phyloP scores from a whole-genome alignment of 2,797 vertebrate genomes.

The Enteromius argenteus region DNA sequence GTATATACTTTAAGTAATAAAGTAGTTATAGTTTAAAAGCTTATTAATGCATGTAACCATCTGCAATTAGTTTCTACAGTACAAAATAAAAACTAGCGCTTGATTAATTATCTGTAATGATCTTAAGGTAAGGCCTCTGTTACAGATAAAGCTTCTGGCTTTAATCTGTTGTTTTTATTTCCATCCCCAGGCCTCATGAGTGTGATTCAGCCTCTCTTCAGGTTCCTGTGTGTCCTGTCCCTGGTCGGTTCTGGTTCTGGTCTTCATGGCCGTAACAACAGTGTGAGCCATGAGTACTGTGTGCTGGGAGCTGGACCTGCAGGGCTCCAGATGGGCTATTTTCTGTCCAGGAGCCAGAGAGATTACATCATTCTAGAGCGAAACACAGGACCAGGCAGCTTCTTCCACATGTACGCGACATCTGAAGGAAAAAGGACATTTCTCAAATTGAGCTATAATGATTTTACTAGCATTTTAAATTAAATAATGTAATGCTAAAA shows the following conservation, averaged over 20 bases:
- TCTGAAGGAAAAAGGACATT: not conserved
- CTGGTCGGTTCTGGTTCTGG: slow-evolving; percentile 31
- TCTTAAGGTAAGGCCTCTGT: not conserved
- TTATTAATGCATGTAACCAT: not conserved
- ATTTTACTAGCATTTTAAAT: not conserved
- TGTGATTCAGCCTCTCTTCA: slow-evolving; percentile 56
- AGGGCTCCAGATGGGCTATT: slow-evolving; percentile 91
- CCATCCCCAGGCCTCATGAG: slow-evolving; percentile 53
- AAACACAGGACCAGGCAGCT: slow-evolving; percentile 85
- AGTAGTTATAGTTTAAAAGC: not conserved
- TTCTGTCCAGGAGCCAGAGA: slow-evolving; percentile 83
- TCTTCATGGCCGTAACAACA: slow-evolving; percentile 51
- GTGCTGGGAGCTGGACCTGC: slow-evolving; percentile 92
- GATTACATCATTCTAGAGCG: slow-evolving; percentile 91
- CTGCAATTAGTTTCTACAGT: not conserved
- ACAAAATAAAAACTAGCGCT: not conserved
- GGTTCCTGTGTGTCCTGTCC: slow-evolving; percentile 55
- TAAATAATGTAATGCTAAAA: not conserved
- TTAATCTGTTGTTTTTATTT: slow-evolving; percentile 20
- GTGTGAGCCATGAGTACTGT: slow-evolving; percentile 86
- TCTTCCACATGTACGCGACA: slow-evolving; percentile 81
- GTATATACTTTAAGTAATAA: not conserved
- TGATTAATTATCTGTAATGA: not conserved
- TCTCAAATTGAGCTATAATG: not conserved
- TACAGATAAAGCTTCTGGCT: not conserved